These are phyloP conservation scores for Xylocampa areola DNA, from an alignment of 2,888 invertebrate genomes.

Conservation along the genomic window DNA sequence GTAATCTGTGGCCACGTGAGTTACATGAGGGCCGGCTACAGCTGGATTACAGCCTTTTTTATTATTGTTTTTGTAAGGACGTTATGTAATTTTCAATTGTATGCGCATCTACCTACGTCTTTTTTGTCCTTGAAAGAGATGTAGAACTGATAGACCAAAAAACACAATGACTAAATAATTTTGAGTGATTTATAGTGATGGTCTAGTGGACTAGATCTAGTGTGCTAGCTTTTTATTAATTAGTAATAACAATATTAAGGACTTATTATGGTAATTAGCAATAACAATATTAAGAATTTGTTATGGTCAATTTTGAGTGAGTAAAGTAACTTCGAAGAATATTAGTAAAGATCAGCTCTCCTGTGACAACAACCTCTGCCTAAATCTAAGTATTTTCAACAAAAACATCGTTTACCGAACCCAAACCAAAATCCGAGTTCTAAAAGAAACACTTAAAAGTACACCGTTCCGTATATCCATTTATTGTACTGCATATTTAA, in stretches of 20 bases:
- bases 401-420: no score
- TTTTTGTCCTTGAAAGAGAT: background rate
- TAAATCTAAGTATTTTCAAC: no score
- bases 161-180: no score
- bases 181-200: no score
- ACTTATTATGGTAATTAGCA: no score
- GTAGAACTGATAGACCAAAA: background rate
- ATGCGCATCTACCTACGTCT: background rate
- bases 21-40: slow-evolving; percentile 21
- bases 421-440: background rate
- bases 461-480: background rate
- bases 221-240: no score
- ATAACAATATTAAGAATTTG: no score
- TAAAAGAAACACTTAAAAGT: background rate
- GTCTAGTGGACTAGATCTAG: no score
- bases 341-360: no score
- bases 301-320: no score
- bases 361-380: background rate
- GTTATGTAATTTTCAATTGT: background rate
- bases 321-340: no score
- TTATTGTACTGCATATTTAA: background rate
- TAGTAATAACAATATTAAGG: no score
- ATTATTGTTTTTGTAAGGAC: background rate
- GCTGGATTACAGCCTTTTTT: slow-evolving; percentile 8
- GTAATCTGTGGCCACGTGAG: slow-evolving; percentile 28